A percentile compares a stretch with the other conserved stretches of the same genome.
These are phyloP conservation scores for Conchocele bisecta DNA, from an alignment of 2,888 invertebrate species.

Conservation along the genomic window DNA sequence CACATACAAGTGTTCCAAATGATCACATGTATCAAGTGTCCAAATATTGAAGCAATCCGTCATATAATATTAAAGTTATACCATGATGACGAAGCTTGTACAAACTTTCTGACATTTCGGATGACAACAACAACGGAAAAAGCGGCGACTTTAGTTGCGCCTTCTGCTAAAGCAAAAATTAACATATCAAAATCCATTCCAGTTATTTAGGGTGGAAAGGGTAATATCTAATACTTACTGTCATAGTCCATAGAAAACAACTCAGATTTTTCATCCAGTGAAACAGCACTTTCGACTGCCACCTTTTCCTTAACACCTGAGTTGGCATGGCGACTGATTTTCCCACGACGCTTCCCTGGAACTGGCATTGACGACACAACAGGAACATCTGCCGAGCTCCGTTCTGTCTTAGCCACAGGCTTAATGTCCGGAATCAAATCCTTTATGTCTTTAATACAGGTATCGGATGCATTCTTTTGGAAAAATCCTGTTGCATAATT, in stretches of 20 bases:
- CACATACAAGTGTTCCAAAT: too few species aligned
- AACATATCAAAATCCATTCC: too few species aligned
- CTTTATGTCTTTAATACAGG: slow-evolving; percentile 63
- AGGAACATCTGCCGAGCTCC: slow-evolving; percentile 30
- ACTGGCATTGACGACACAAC: slow-evolving; percentile 23
- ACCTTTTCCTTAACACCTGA: slow-evolving; percentile 45
- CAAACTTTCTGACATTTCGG: too few species aligned
- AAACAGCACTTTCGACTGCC: slow-evolving; percentile 75
- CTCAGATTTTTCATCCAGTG: slow-evolving; percentile 89
- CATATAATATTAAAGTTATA: too few species aligned
- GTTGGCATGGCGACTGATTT: slow-evolving; percentile 34
- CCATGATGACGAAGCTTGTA: too few species aligned
- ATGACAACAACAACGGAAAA: too few species aligned
- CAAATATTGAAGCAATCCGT: too few species aligned
- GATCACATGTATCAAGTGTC: too few species aligned
- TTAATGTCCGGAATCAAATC: slow-evolving; percentile 52
- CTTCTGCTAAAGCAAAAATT: too few species aligned
- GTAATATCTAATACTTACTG: slow-evolving; percentile 71
- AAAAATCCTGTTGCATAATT: slow-evolving; percentile 98
- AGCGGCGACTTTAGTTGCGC: too few species aligned
- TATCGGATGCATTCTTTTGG: slow-evolving; percentile 74
- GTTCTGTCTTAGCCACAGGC: not conserved
- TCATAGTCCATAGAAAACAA: slow-evolving; percentile 94
- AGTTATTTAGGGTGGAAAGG: too few species aligned
- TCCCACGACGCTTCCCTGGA: slow-evolving; percentile 26